Evolutionary conservation across 2,888 invertebrate genomes (phyloP).

Genomic region (Cryptus armator): DNA sequence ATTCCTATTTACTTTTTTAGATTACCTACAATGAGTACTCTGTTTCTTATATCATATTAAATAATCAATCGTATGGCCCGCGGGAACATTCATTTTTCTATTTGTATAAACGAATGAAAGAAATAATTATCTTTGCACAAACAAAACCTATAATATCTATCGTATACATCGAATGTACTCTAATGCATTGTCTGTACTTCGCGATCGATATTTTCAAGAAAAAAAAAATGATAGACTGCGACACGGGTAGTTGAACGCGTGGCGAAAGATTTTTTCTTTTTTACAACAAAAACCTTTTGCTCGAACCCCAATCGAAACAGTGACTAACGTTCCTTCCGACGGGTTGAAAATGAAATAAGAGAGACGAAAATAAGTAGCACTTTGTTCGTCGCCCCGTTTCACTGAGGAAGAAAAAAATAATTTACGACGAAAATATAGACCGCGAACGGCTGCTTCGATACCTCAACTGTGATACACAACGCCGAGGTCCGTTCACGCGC

Average conservation of each 20-base stretch:
- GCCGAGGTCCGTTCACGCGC: conserved; percentile 4
- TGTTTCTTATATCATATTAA: background rate
- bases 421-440: conserved; percentile 23
- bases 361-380: conserved; percentile 15
- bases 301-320: conserved; percentile 30
- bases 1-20: background rate
- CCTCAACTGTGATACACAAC: conserved; percentile 12
- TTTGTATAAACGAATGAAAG: conserved; percentile 23
- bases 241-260: conserved; percentile 56
- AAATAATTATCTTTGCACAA: background rate
- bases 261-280: conserved; percentile 41
- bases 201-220: background rate
- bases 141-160: background rate
- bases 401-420: conserved; percentile 28
- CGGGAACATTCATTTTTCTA: too few relatives aligned
- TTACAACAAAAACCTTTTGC: conserved; percentile 19
- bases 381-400: conserved; percentile 34
- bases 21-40: background rate
- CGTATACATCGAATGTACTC: too few relatives aligned
- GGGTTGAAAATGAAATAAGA: conserved; percentile 42
- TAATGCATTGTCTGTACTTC: too few relatives aligned
- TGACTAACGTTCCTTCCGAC: conserved; percentile 26
- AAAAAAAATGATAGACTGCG: conserved; percentile 46
- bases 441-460: background rate
- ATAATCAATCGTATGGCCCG: background rate